Evolutionary conservation across 2,888 invertebrate genomes (phyloP), one percentile per base, ranked within the genome.

Genomic region (Platycheirus albimanus): DNA sequence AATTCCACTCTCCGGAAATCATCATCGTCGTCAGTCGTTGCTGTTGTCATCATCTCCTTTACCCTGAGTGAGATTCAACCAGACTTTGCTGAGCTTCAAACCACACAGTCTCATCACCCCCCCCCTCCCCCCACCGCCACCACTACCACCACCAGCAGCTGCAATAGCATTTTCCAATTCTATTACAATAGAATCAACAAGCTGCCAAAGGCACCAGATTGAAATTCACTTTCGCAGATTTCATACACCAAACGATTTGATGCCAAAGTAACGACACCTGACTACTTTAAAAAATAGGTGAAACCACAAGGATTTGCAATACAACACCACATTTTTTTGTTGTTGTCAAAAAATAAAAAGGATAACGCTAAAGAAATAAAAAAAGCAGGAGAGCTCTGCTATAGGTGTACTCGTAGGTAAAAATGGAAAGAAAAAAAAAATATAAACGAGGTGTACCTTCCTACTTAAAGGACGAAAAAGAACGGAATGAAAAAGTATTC

Each of bases 101-200:
- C n/a, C n/a, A n/a, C n/a, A n/a, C n/a, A n/a, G n/a, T n/a, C n/a
- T 24, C 24, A 24, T 24, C 24, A 33, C 13, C 28, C 30, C 2
- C 5, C 6, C 1, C 17, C 33, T 1, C 13, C 11, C 54, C 54
- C 8, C 38, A 41, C 13, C 13, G 43, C 41, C 17, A 28, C 8
- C 49, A 36, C 41, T 49, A 69, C 67, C 74, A 36, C 41, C 54
- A 69, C 67, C 74, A 69, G 36, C 52, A 79, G 33, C 15, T 49
- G 17, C 58, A 66, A 3, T 28, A 70, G 41, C 19, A 61, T 51
- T 58, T 51, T 19, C 17, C 19, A 54, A 33, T 63, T 47, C 52
- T 38, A 70, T 80, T 76, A 76, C 76, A 81, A 70, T 61, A 45
- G 58, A 76, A 76, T 81, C 80, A 76, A 69, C 74, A 75, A 63